phyloP scores from a whole-genome alignment of 1,140 invertebrate species.

The Saccostrea glomerata region DNA sequence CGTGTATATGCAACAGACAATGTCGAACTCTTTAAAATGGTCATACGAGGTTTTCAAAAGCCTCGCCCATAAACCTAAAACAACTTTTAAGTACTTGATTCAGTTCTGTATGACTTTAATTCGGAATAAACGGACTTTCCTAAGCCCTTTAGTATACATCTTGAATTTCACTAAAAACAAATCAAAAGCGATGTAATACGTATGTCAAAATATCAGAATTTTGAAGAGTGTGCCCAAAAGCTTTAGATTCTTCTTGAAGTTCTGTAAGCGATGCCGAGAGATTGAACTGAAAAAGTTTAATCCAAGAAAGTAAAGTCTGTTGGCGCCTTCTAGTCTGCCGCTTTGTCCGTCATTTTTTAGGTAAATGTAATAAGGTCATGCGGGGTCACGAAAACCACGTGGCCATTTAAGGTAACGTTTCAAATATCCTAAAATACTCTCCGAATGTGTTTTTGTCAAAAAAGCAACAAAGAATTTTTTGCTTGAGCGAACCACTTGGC shows the following conservation, averaged over 20 bases:
- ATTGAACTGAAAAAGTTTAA: background rate
- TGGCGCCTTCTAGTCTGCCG: background rate
- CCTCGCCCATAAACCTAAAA: background rate
- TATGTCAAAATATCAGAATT: slow-evolving; percentile 24
- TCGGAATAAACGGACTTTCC: slow-evolving; percentile 18
- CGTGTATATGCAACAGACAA: background rate
- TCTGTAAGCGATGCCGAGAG: background rate
- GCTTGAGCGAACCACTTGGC: slow-evolving; percentile 24
- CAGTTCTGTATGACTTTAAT: slow-evolving; percentile 18
- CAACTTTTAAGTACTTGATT: slow-evolving; percentile 27
- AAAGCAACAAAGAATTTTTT: slow-evolving; percentile 29
- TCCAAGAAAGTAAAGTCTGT: slow-evolving; percentile 9
- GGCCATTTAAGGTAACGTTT: background rate
- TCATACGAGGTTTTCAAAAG: background rate
- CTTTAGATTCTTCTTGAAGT: slow-evolving; percentile 3
- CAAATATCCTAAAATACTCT: slow-evolving; percentile 4
- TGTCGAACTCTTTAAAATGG: background rate
- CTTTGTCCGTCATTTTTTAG: background rate
- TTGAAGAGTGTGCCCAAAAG: slow-evolving; percentile 21
- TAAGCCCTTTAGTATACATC: slow-evolving; percentile 19
- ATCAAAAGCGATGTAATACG: background rate
- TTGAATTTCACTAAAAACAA: slow-evolving; percentile 35
- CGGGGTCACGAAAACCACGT: background rate
- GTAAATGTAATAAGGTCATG: slow-evolving; percentile 1
- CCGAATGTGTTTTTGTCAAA: slow-evolving; percentile 3